Conservation (phyloP, 2,797 vertebrate genomes). For the Helarctos malayanus region DNA sequence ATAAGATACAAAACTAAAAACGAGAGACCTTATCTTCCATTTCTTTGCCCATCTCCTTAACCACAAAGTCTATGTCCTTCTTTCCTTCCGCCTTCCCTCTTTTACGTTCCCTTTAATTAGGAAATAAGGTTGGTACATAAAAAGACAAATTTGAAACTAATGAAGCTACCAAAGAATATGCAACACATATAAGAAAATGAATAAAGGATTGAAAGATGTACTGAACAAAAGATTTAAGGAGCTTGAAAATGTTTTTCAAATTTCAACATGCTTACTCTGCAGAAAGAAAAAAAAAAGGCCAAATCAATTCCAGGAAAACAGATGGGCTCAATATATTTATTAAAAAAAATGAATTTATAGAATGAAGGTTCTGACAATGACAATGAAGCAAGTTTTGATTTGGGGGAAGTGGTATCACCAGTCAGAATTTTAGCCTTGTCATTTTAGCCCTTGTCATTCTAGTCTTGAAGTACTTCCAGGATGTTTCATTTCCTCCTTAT, state of each 20-base stretch:
- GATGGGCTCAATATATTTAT: neutral
- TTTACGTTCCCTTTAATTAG: neutral
- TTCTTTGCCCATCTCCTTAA: neutral
- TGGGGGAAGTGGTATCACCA: neutral
- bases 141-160: neutral
- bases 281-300: neutral
- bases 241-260: neutral
- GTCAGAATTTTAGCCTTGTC: neutral
- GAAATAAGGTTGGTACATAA: neutral
- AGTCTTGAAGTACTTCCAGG: neutral
- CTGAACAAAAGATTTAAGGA: neutral
- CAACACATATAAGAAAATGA: neutral
- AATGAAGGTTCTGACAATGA: neutral
- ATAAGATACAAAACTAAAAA: neutral
- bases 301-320: neutral
- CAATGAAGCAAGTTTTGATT: neutral
- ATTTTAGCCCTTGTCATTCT: neutral
- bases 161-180: neutral
- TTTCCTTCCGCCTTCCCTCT: accelerated
- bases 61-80: neutral
- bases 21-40: neutral
- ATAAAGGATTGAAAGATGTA: neutral
- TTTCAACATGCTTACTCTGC: neutral
- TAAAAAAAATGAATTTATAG: neutral
- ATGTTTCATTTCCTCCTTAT: neutral